A percentile compares a stretch with the other conserved stretches of the same genome.
Conservation (phyloP, 2,797 vertebrate species). For the Enteromius treurensis region DNA sequence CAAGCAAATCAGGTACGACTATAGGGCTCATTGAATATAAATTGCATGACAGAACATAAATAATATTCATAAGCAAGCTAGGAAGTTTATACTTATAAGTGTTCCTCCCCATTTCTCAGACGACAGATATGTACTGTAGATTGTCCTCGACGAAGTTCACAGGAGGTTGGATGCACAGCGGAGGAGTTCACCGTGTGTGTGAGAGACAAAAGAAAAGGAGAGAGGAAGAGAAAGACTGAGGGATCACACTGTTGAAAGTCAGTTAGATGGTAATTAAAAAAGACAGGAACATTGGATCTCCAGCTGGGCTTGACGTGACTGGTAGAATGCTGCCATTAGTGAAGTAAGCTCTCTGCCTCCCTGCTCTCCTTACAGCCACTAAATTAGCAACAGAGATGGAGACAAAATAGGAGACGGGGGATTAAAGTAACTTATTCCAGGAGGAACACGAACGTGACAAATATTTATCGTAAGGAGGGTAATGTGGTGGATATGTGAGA, state of each 20-base stretch:
- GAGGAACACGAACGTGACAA: slow-evolving; percentile 23
- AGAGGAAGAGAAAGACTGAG: slow-evolving; percentile 5
- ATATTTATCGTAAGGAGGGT: slow-evolving; percentile 28
- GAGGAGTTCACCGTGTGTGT: neutral
- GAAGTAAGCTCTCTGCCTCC: slow-evolving; percentile 13
- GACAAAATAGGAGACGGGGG: slow-evolving; percentile 15
- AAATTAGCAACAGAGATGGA: slow-evolving; percentile 38
- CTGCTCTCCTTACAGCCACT: slow-evolving; percentile 11
- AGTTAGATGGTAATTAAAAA: slow-evolving; percentile 59
- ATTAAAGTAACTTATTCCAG: slow-evolving; percentile 12
- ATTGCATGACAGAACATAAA: neutral
- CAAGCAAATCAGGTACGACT: slow-evolving; percentile 6
- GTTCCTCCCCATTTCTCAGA: neutral
- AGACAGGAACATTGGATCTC: slow-evolving; percentile 58
- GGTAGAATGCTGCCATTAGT: slow-evolving; percentile 53
- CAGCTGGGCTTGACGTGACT: slow-evolving; percentile 55
- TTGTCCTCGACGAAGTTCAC: neutral
- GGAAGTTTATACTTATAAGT: neutral
- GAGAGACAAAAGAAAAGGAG: neutral
- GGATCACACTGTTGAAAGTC: slow-evolving; percentile 37
- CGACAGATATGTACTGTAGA: neutral
- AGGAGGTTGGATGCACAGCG: neutral
- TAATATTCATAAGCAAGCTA: neutral
- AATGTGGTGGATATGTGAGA: slow-evolving; percentile 22
- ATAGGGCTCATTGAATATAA: neutral